Conservation (phyloP, 1,140 invertebrate genomes). For the Zelostemma sp. region DNA sequence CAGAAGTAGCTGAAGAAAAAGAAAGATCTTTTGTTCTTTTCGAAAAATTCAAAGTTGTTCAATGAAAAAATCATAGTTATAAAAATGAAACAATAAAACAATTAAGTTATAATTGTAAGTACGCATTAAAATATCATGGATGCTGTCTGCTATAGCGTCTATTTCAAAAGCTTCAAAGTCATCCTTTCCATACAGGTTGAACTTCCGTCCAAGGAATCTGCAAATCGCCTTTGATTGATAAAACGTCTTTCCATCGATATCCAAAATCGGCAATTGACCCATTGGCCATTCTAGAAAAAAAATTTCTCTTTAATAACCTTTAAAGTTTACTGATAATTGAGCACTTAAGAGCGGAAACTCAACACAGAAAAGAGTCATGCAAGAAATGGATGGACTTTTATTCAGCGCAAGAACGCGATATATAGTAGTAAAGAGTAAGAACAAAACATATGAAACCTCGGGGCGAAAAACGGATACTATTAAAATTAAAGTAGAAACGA, state of each 20-base stretch:
- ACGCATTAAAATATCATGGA: slow-evolving; percentile 53
- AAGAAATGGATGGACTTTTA: too few relatives aligned
- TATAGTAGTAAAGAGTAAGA: too few relatives aligned
- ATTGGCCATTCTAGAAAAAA: slow-evolving; percentile 53
- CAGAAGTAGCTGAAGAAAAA: slow-evolving; percentile 18
- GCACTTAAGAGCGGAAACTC: too few relatives aligned
- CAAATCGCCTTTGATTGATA: slow-evolving; percentile 58
- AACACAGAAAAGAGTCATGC: too few relatives aligned
- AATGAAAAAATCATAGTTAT: background rate
- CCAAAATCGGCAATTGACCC: slow-evolving; percentile 55
- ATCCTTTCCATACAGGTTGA: slow-evolving; percentile 49
- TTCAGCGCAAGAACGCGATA: too few relatives aligned
- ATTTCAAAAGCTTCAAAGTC: slow-evolving; percentile 49
- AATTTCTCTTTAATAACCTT: slow-evolving; percentile 1
- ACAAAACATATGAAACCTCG: too few relatives aligned
- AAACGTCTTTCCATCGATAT: slow-evolving; percentile 52
- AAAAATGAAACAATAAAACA: slow-evolving; percentile 22
- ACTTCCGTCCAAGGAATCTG: slow-evolving; percentile 54
- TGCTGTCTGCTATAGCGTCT: slow-evolving; percentile 49
- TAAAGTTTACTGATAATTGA: background rate
- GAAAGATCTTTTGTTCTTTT: too few relatives aligned
- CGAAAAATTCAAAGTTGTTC: background rate
- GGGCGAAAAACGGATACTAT: too few relatives aligned
- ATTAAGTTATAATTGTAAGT: too few relatives aligned
- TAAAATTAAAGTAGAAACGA: too few relatives aligned